A percentile compares a stretch with the other conserved stretches of the same genome.
These are phyloP conservation scores for Hemiprocne comata DNA, from an alignment of 2,113 vertebrate genomes.

Conservation along the genomic window DNA sequence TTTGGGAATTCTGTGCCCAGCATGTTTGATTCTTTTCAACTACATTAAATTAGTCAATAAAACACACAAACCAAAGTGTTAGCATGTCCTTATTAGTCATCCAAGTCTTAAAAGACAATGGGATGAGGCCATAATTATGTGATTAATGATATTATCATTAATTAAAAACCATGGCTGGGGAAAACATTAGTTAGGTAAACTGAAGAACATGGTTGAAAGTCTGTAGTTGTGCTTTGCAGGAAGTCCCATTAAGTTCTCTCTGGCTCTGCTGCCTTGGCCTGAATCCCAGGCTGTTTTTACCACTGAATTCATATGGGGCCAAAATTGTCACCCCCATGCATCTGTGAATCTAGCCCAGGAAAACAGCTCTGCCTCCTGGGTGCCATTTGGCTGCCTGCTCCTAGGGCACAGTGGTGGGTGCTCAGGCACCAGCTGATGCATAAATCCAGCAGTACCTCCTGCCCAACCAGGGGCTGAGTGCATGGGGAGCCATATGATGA, in stretches of 20 bases:
- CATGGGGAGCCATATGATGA: not conserved
- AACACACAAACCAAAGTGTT: not conserved
- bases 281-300: not conserved
- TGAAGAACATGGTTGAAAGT: not conserved
- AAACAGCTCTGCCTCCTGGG: not conserved
- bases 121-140: not conserved
- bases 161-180: not conserved
- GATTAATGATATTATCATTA: not conserved
- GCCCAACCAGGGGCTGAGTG: no score
- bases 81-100: not conserved
- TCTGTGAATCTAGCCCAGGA: not conserved
- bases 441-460: not conserved
- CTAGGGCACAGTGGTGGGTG: not conserved
- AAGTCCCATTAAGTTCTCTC: not conserved
- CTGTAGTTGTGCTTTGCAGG: not conserved
- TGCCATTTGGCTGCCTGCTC: not conserved
- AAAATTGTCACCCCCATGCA: not conserved
- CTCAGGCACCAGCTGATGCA: not conserved
- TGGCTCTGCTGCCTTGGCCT: not conserved
- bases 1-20: not conserved
- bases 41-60: not conserved
- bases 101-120: not conserved
- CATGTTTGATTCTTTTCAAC: not conserved
- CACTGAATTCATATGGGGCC: not conserved
- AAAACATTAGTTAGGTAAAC: slow-evolving; percentile 24